These are phyloP conservation scores for Nipponia nippon DNA, from an alignment of 2,113 vertebrate genomes.

Conservation along the genomic window DNA sequence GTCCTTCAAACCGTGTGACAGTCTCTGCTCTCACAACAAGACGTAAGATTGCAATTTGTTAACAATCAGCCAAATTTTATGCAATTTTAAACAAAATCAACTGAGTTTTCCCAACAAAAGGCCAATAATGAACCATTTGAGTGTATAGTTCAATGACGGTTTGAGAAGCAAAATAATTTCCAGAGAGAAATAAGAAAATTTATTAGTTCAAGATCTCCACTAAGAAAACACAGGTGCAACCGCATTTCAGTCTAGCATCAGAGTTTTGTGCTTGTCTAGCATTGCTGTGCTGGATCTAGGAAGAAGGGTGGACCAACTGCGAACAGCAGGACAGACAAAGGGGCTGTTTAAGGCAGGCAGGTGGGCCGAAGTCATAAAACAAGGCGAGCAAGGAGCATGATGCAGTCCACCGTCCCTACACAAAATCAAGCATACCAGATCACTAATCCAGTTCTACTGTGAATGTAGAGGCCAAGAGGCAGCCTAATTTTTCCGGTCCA, in stretches of 20 bases:
- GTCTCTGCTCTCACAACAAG: not conserved
- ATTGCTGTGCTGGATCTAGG: not conserved
- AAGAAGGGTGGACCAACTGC: accelerated
- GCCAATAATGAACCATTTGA: not conserved
- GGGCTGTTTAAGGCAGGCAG: not conserved
- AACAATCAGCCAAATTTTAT: not conserved
- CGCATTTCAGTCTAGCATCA: not conserved
- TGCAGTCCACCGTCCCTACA: not conserved
- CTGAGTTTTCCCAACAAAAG: not conserved
- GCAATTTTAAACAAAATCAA: not conserved
- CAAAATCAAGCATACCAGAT: not conserved
- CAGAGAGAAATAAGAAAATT: not conserved
- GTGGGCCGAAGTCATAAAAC: accelerated
- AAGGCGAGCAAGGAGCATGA: not conserved
- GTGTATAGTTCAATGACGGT: not conserved
- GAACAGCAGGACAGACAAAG: not conserved
- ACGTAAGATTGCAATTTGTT: not conserved
- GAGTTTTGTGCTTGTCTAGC: not conserved
- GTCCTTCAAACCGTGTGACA: not conserved
- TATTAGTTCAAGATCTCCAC: not conserved
- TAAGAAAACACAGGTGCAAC: not conserved
- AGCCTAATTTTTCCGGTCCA: not conserved
- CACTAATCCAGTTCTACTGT: not conserved
- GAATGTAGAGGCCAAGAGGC: not conserved
- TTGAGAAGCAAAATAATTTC: not conserved